Conservation (phyloP, 1,140 invertebrate genomes). For the Goniozus legneri region DNA sequence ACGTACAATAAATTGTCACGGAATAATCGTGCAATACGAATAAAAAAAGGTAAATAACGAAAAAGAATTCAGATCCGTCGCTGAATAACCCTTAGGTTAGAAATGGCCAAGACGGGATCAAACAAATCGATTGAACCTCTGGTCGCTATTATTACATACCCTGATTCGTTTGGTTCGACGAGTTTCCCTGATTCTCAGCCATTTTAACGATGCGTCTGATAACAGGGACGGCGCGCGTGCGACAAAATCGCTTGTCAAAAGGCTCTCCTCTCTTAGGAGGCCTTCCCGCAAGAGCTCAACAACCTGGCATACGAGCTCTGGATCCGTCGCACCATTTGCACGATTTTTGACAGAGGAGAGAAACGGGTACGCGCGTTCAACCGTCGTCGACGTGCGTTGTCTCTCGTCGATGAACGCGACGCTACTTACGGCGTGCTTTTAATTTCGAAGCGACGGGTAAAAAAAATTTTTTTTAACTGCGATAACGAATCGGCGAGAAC, state of each 20-base stretch:
- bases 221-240: not conserved
- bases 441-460: too few species aligned
- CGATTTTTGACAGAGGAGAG: too few species aligned
- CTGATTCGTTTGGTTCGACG: slow-evolving; percentile 43
- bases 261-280: slow-evolving; percentile 41
- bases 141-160: slow-evolving; percentile 23
- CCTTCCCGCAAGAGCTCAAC: slow-evolving; percentile 35
- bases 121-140: too few species aligned
- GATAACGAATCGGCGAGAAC: too few species aligned
- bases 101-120: not conserved
- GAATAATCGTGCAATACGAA: too few species aligned
- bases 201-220: slow-evolving; percentile 28
- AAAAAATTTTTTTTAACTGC: too few species aligned
- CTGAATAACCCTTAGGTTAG: not conserved
- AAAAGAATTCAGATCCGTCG: too few species aligned
- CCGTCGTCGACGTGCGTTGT: too few species aligned
- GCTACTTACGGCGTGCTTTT: too few species aligned
- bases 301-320: slow-evolving; percentile 28
- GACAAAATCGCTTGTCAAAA: slow-evolving; percentile 27
- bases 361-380: too few species aligned
- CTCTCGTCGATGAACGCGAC: too few species aligned
- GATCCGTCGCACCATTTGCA: slow-evolving; percentile 34
- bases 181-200: slow-evolving; percentile 52
- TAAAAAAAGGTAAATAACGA: too few species aligned
- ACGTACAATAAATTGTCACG: not conserved